Percentiles rank a stretch among this genome's conserved stretches.
phyloP scores from a whole-genome alignment of 2,113 vertebrate species.

The Turnix velox region DNA sequence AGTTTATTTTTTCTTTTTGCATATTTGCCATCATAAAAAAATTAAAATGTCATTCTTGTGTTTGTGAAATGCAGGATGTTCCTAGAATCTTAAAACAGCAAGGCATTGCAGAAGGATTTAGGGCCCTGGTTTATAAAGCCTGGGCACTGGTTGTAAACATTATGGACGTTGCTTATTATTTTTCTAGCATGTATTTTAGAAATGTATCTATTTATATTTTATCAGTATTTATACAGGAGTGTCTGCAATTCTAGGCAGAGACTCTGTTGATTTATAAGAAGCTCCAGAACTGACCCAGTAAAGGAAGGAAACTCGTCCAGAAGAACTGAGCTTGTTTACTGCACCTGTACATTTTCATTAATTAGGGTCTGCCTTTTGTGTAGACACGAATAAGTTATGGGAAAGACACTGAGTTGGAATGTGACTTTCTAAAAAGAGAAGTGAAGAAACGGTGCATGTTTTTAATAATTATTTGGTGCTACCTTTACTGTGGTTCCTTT shows the following conservation, averaged over 20 bases:
- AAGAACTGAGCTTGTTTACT: neutral
- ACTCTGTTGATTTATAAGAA: neutral
- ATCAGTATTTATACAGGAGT: constrained; percentile 41
- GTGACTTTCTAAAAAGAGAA: neutral
- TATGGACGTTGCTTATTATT: constrained; percentile 8
- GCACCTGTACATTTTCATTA: constrained; percentile 32
- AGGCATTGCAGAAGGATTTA: constrained; percentile 28
- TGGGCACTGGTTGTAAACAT: constrained; percentile 43
- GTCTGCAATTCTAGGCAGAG: constrained; percentile 7
- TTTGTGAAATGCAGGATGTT: constrained; percentile 55
- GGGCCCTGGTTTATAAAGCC: constrained; percentile 45
- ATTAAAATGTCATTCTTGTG: constrained; percentile 67
- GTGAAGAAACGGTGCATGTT: neutral
- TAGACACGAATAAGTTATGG: neutral
- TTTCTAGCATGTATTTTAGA: constrained; percentile 5
- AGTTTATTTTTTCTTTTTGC: constrained; percentile 43
- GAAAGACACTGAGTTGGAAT: neutral
- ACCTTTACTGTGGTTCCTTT: neutral
- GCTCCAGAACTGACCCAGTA: constrained; percentile 10
- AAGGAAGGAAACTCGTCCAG: constrained; percentile 32
- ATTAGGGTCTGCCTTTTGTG: neutral
- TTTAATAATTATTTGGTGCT: constrained; percentile 18
- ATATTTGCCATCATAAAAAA: constrained; percentile 68
- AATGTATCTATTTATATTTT: constrained; percentile 43
- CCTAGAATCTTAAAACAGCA: constrained; percentile 34